phyloP scores from a whole-genome alignment of 2,797 vertebrate species.

The Chrysocyon brachyurus region DNA sequence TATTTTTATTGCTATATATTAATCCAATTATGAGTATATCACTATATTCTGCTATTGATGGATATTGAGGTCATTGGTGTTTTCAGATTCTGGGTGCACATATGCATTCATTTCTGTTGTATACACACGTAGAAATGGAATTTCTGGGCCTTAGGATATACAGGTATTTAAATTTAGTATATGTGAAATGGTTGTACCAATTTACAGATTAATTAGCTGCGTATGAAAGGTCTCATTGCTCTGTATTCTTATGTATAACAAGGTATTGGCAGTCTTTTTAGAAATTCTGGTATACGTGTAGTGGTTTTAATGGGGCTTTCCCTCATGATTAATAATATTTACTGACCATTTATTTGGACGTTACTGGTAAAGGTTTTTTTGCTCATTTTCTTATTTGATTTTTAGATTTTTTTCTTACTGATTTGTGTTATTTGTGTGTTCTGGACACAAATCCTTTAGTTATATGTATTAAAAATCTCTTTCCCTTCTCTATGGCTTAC shows the following conservation, averaged over 20 bases:
- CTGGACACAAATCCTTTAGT: background rate
- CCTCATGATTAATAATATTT: background rate
- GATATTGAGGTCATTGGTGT: background rate
- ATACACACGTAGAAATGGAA: background rate
- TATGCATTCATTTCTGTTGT: background rate
- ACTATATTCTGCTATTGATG: background rate
- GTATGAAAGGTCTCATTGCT: background rate
- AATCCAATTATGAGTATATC: background rate
- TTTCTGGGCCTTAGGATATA: background rate
- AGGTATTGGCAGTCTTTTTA: background rate
- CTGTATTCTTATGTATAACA: background rate
- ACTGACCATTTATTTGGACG: background rate
- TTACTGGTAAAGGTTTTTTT: background rate
- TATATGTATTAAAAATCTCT: background rate
- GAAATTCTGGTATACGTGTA: background rate
- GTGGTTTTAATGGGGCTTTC: background rate
- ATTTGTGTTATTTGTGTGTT: background rate
- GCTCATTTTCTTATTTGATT: background rate
- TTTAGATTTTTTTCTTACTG: background rate
- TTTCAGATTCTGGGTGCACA: background rate
- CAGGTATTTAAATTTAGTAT: background rate
- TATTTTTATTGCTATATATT: background rate
- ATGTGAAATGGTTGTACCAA: background rate
- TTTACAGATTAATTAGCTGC: background rate
- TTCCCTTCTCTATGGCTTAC: background rate